Base-by-base conservation (phyloP, 2,888 invertebrate genomes). In the Cataglyphis altisquamis region DNA sequence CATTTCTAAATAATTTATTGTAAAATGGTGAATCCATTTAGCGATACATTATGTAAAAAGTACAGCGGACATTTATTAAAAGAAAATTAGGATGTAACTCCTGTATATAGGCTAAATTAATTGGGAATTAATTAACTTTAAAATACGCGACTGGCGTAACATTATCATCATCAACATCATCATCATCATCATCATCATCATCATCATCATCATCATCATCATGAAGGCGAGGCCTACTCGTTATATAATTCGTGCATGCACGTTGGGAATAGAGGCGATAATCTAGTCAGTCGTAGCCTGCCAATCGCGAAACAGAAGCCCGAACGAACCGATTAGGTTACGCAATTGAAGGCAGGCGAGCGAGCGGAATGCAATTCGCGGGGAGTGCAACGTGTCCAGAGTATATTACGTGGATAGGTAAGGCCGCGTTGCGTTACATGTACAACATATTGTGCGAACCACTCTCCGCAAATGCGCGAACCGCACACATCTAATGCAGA, bases 201-300 rank as follows among this genome's bases (percentile, higher is more conserved):
- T 48, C 25, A 32, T 39, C 36, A 32, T 18, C 48, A 32, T 32
- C 77, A 45, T 21, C 29, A 64, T 48, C 25, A 32, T 39, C 25
- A 32, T 18, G 36, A 32, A 18, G 18, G 6, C 48, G 52, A 48
- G 8, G 12, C 36, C 36, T 75, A 25, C 18, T 8, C 10, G 32
- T 78, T 48, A 18, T 21, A 25, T 25, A 78, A 78, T n/a, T 48
- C 57, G n/a, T 32, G 32, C 52, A 21, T 18, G 32, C 32, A 68
- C 39, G 68, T 36, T 8, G 52, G 32, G 36, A 78, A 45, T 18
- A 18, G 70, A 45, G 78, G 32, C 60, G 78, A 80, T 80, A 80
- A 72, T 80, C 78, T 48, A 78, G 78, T 78, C 70, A 78, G 25
- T 68, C 78, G 60, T 60, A 60, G 78, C 36, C 48, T 36, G 60